Evolutionary conservation across 2,113 vertebrate species (phyloP), one percentile per base, ranked within the genome.

Genomic region (Rhynchomys soricoides): DNA sequence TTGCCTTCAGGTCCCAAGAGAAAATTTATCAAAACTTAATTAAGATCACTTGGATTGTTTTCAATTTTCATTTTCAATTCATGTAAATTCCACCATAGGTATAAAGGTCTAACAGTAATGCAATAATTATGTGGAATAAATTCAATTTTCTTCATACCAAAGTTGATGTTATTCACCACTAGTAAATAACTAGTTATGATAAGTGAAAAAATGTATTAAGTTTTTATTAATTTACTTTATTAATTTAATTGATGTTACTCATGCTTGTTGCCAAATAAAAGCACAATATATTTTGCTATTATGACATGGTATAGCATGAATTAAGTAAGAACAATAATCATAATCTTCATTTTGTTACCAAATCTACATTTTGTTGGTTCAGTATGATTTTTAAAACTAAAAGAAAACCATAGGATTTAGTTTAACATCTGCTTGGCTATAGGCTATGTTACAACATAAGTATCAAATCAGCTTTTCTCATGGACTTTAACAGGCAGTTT

Each of bases 321-420:
- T 93, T 83, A 95, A 95, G 45, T 91, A 89, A 91, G 74, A 8
- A 6, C 16, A 92, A 64, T 92, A 74, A 89, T 73, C 17, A 45
- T 17, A 37, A 9, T 1, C 24, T 73, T 89, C 1, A 57, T 59
- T 66, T 48, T 77, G 70, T 91, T 86, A 64, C 78, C 86, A 89
- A 68, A 34, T 34, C 66, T 68, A 34, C 31, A 78, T 59, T 87
- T 82, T 86, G 88, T 79, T 68, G 92, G 74, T 68, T 59, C 15
- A 90, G 50, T 37, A 83, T 57, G 24, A 31, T 31, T 86, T 89
- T 89, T 83, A 82, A 52, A 89, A 43, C 29, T 81, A 96, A 48
- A 59, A 59, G 24, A 93, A 93, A 89, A 48, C 45, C 29, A 55
- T 3, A 52, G 2, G 6, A 11, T 90, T 55, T 15, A 40, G 40